Conservation (phyloP, 2,113 vertebrate species). For the Tachuris rubrigastra region DNA sequence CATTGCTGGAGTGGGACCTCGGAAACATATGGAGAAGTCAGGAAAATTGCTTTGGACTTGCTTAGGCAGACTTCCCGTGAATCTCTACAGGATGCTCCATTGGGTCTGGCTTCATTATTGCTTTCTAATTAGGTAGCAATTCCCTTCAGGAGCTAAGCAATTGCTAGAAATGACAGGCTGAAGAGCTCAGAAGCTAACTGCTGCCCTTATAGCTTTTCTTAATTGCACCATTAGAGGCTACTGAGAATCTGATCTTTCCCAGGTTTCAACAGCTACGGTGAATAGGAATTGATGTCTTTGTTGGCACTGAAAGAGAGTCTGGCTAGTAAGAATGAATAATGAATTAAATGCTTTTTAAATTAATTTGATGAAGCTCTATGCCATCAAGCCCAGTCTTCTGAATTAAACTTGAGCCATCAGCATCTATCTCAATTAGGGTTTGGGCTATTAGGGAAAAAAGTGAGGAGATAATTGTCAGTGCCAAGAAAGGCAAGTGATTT, state of each 20-base stretch:
- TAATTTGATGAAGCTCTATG: conserved; percentile 1
- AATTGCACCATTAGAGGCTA: conserved; percentile 7
- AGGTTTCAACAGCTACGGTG: background rate
- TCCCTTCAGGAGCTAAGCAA: background rate
- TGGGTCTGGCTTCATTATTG: conserved; percentile 3
- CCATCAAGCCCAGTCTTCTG: background rate
- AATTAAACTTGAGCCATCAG: background rate
- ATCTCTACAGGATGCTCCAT: background rate
- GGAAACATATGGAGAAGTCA: background rate
- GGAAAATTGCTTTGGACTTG: background rate
- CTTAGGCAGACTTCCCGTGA: background rate
- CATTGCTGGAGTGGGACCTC: background rate
- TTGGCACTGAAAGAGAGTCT: background rate
- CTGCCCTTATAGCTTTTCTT: background rate
- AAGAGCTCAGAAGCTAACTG: background rate
- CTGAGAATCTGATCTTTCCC: background rate
- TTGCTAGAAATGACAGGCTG: background rate
- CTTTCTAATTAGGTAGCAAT: conserved; percentile 22
- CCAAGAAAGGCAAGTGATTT: background rate
- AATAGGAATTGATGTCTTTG: background rate
- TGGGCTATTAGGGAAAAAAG: background rate
- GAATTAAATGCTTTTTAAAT: conserved; percentile 1
- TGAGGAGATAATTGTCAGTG: background rate
- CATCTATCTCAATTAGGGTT: background rate
- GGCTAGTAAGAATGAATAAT: background rate